Evolutionary conservation across 2,888 invertebrate genomes (phyloP).

Genomic region (Disparrhopalites patrizii): DNA sequence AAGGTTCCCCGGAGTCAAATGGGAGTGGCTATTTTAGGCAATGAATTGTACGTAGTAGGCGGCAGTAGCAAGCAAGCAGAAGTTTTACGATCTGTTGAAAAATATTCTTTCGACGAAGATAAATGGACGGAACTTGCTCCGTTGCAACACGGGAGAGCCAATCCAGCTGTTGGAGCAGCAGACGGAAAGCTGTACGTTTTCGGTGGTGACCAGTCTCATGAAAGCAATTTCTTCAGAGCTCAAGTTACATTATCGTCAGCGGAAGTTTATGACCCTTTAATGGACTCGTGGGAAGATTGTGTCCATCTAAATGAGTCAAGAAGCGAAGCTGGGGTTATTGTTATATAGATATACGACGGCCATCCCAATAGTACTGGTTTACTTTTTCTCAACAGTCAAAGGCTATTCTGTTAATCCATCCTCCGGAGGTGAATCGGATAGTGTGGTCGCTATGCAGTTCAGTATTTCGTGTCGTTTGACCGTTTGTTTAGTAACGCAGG

Average conservation of each 20-base stretch:
- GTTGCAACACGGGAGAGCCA: conserved; percentile 70
- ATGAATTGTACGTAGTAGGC: conserved; percentile 78
- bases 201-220: conserved; percentile 77
- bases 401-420: too few species aligned
- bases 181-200: conserved; percentile 64
- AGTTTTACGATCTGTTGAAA: conserved; percentile 75
- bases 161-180: conserved; percentile 73
- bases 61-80: conserved; percentile 78
- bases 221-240: conserved; percentile 76
- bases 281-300: conserved; percentile 71
- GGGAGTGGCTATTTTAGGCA: conserved; percentile 78
- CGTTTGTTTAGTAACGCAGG: too few species aligned
- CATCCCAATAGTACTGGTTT: too few species aligned
- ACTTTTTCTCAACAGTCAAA: too few species aligned
- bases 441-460: too few species aligned
- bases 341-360: too few species aligned
- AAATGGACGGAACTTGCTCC: conserved; percentile 74
- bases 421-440: too few species aligned
- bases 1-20: conserved; percentile 78
- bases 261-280: conserved; percentile 77
- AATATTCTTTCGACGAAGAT: conserved; percentile 75
- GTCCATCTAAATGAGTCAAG: conserved; percentile 76
- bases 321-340: conserved; percentile 81
- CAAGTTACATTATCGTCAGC: conserved; percentile 71
- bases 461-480: too few species aligned